Percentiles rank a stretch among this genome's conserved stretches.
Evolutionary conservation across 2,888 invertebrate species (phyloP).

Genomic region (Glomeris marginata): DNA sequence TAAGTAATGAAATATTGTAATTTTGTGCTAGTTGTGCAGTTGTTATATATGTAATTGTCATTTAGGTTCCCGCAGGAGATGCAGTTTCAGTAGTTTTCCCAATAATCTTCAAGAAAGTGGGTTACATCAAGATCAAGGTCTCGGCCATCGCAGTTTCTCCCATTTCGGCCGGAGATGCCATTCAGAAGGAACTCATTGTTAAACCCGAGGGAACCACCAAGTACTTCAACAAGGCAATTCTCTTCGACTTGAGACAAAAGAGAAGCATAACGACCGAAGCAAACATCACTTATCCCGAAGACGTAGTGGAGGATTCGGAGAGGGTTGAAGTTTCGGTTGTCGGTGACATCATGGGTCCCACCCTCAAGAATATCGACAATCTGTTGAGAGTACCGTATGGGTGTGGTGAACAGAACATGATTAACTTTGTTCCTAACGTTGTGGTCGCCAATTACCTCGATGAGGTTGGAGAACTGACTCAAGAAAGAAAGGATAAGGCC

Average conservation of each 20-base stretch:
- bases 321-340: constrained; percentile 20
- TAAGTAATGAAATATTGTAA: background rate
- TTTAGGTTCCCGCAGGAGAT: constrained; percentile 18
- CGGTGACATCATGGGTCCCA: constrained; percentile 31
- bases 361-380: constrained; percentile 27
- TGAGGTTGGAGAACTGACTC: constrained; percentile 25
- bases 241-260: constrained; percentile 18
- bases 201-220: constrained; percentile 25
- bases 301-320: constrained; percentile 21
- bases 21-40: background rate
- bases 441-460: constrained; percentile 29
- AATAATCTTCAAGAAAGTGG: constrained; percentile 32
- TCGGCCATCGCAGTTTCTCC: constrained; percentile 23
- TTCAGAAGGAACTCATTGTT: constrained; percentile 30
- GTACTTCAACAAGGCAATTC: constrained; percentile 19
- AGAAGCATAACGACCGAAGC: constrained; percentile 3
- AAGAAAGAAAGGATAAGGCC: constrained; percentile 26
- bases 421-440: constrained; percentile 32
- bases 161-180: constrained; percentile 32
- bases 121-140: constrained; percentile 30
- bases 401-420: constrained; percentile 35
- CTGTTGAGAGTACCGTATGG: constrained; percentile 32
- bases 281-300: constrained; percentile 20
- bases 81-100: constrained; percentile 31
- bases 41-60: background rate